These are phyloP conservation scores for Phoenoteleia sp. DNA, from an alignment of 2,888 invertebrate species.

Conservation along the genomic window DNA sequence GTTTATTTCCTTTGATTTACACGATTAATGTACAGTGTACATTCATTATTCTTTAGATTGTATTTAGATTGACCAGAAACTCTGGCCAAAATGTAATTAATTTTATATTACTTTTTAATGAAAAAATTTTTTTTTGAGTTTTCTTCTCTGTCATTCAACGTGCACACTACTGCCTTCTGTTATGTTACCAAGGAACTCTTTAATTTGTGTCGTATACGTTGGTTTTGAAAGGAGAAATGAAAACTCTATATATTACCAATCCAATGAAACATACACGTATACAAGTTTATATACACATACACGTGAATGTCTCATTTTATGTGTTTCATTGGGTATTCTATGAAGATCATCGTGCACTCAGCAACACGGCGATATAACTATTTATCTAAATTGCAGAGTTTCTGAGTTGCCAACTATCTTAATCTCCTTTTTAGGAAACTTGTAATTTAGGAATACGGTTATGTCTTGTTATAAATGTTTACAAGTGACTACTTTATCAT, in stretches of 20 bases:
- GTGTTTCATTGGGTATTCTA: too few species aligned
- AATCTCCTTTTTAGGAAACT: too few species aligned
- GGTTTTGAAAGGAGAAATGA: background rate
- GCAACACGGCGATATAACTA: too few species aligned
- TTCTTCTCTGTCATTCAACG: background rate
- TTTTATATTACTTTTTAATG: slow-evolving; percentile 41
- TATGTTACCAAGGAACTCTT: background rate
- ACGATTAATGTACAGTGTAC: slow-evolving; percentile 55
- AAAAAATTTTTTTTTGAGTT: too few species aligned
- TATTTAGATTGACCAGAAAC: slow-evolving; percentile 45
- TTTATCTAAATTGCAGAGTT: too few species aligned
- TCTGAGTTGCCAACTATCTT: too few species aligned
- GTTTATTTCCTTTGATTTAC: slow-evolving; percentile 9
- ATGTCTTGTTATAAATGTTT: too few species aligned
- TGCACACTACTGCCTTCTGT: background rate
- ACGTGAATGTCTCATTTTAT: too few species aligned
- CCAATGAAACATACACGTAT: slow-evolving; percentile 7
- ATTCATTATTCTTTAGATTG: slow-evolving; percentile 46
- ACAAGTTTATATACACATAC: too few species aligned
- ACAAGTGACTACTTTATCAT: too few species aligned
- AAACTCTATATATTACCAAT: background rate
- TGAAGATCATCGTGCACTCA: too few species aligned
- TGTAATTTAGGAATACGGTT: too few species aligned
- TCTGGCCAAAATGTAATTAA: slow-evolving; percentile 56
- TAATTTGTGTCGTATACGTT: slow-evolving; percentile 2